phyloP scores from a whole-genome alignment of 2,797 vertebrate species.

The Betta splendens region DNA sequence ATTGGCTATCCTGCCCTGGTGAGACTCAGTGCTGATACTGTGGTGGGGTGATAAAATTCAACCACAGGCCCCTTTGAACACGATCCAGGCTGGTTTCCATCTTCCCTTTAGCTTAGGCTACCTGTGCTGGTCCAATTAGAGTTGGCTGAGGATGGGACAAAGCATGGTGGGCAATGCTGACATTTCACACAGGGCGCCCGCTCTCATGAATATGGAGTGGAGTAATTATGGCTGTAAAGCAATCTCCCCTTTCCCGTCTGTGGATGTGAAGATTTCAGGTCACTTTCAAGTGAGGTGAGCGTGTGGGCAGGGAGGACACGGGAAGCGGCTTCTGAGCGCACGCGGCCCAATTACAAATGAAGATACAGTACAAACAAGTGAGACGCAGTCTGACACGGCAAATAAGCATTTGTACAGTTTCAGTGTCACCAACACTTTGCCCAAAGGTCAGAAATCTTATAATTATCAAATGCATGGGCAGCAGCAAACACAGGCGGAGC shows the following conservation, averaged over 20 bases:
- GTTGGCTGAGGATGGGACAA: slow-evolving; percentile 47
- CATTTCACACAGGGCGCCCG: slow-evolving; percentile 60
- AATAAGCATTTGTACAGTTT: neutral
- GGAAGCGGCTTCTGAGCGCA: slow-evolving; percentile 5
- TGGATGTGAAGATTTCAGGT: slow-evolving; percentile 39
- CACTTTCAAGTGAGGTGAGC: slow-evolving; percentile 43
- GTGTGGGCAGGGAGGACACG: slow-evolving; percentile 4
- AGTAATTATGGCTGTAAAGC: slow-evolving; percentile 69
- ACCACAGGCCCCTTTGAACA: slow-evolving; percentile 73
- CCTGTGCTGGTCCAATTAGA: slow-evolving; percentile 67
- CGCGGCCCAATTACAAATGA: neutral
- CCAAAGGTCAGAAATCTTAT: neutral
- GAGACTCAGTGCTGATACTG: slow-evolving; percentile 67
- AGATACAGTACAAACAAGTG: neutral
- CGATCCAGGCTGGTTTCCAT: slow-evolving; percentile 62
- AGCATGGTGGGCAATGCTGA: slow-evolving; percentile 62
- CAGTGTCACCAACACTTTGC: neutral
- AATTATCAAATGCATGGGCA: neutral
- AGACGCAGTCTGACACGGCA: neutral
- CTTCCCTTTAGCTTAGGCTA: slow-evolving; percentile 40
- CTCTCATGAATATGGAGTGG: slow-evolving; percentile 74
- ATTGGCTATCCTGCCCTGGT: slow-evolving; percentile 62
- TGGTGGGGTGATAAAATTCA: slow-evolving; percentile 70
- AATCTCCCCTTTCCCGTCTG: slow-evolving; percentile 28
- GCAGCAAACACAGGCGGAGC: neutral